Conservation (phyloP, 2,888 invertebrate genomes). For the Antheraea yamamai region DNA sequence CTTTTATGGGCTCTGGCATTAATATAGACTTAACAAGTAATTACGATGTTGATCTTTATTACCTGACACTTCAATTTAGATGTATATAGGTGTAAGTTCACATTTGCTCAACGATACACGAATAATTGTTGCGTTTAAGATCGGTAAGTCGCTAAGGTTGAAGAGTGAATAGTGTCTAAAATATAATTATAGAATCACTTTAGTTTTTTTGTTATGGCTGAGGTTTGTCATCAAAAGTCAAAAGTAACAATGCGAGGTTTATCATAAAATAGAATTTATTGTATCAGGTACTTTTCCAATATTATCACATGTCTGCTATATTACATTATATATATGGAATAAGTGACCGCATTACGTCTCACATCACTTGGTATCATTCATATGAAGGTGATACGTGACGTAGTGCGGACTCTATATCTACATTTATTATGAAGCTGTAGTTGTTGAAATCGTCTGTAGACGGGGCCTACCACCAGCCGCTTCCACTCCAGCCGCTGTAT, state of each 20-base stretch:
- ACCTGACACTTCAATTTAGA: no score
- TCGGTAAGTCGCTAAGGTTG: no score
- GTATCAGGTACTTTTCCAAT: slow-evolving; percentile 19
- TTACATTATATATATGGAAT: not conserved
- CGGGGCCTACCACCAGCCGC: slow-evolving; percentile 18
- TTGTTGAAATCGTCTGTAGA: not conserved
- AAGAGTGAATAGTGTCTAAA: no score
- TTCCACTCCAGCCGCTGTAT: slow-evolving; percentile 9
- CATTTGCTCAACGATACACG: no score
- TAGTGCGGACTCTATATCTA: not conserved
- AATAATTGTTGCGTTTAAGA: no score
- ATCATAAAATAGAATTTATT: slow-evolving; percentile 8
- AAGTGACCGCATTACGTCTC: not conserved
- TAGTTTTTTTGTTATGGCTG: no score
- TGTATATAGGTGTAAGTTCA: no score
- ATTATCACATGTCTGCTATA: slow-evolving; percentile 5
- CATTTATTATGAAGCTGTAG: not conserved
- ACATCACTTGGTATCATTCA: not conserved
- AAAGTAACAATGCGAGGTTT: not conserved
- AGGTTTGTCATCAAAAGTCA: not conserved
- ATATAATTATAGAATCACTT: no score
- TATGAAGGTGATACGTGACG: not conserved
- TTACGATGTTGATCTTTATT: no score
- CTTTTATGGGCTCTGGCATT: no score
- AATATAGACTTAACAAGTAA: no score